phyloP scores from a whole-genome alignment of 2,113 vertebrate genomes.

The Gymnocephalus cernua region DNA sequence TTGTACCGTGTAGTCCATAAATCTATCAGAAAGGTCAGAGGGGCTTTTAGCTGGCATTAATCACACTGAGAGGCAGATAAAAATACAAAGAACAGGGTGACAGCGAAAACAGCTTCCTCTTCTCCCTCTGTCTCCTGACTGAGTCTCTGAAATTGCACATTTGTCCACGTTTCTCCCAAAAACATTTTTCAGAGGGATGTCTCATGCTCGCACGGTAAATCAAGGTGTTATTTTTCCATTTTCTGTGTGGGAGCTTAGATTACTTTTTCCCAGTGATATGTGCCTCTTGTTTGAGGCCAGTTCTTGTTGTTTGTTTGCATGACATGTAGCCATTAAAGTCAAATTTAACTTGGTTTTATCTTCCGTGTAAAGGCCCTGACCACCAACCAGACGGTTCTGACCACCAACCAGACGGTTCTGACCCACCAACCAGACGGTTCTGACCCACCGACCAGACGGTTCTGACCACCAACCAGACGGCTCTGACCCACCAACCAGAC shows the following conservation, averaged over 20 bases:
- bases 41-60: constrained; percentile 77
- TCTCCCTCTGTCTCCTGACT: constrained; percentile 22
- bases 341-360: constrained; percentile 12
- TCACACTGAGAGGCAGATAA: constrained; percentile 70
- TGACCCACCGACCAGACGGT: too few relatives aligned
- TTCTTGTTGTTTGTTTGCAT: constrained; percentile 25
- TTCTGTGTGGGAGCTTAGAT: constrained; percentile 52
- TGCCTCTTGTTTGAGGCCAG: constrained; percentile 26
- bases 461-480: too few relatives aligned
- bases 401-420: too few relatives aligned
- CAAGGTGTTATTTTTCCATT: constrained; percentile 64
- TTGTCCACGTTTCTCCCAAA: constrained; percentile 54
- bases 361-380: too few relatives aligned
- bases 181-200: constrained; percentile 46
- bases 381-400: too few relatives aligned
- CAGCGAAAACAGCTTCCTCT: constrained; percentile 45
- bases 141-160: constrained; percentile 69
- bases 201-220: constrained; percentile 50
- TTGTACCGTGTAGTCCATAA: constrained; percentile 81
- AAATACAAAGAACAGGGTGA: constrained; percentile 37
- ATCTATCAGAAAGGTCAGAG: constrained; percentile 82
- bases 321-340: constrained; percentile 13
- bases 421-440: too few relatives aligned
- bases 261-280: constrained; percentile 34
- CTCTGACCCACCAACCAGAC: too few relatives aligned